Evolutionary conservation across 2,113 vertebrate genomes (phyloP), one percentile per base, ranked within the genome.

Genomic region (Scomber scombrus): DNA sequence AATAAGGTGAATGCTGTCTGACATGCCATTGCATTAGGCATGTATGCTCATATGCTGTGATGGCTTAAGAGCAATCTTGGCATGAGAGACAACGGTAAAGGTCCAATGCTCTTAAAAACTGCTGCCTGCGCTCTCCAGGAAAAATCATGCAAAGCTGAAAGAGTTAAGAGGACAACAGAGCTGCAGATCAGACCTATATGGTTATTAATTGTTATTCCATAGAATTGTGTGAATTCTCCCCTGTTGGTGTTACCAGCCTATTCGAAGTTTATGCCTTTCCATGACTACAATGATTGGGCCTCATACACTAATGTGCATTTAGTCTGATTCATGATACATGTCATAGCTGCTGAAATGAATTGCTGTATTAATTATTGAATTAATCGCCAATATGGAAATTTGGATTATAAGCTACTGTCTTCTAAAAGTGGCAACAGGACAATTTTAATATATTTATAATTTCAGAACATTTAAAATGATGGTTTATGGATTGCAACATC

Each of bases 61-160:
- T 46, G 23, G 40, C 43, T 71, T 63, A 56, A 64, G 50, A 61
- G 0, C 11, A 54, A 49, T 47, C n/a, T 21, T 56, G 50, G 43
- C 7, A n/a, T 5, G 2, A 14, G 11, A 52, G 11, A 26, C 26
- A 60, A 68, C 47, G 45, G 4, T 21, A 31, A 29, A 26, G 45
- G 34, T 58, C 21, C 21, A 65, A 12, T 62, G 50, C 62, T 64
- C 21, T 45, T 52, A 50, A 80, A 65, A 64, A 51, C 51, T 49
- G 34, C 51, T 40, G 58, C 46, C 51, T 40, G 58, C 46, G 29
- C 9, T 13, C n/a, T 52, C 54, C 19, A 76, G 45, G n/a, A 50
- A 49, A 43, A 9, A 46, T 40, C 10, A 43, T 43, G 29, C 16
- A 50, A 18, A 76, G 43, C 67, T 71, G 26, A 40, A 34, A 40